Evolutionary conservation across 2,888 invertebrate species (phyloP), one percentile per base, ranked within the genome.

Genomic region (Erannis defoliaria): DNA sequence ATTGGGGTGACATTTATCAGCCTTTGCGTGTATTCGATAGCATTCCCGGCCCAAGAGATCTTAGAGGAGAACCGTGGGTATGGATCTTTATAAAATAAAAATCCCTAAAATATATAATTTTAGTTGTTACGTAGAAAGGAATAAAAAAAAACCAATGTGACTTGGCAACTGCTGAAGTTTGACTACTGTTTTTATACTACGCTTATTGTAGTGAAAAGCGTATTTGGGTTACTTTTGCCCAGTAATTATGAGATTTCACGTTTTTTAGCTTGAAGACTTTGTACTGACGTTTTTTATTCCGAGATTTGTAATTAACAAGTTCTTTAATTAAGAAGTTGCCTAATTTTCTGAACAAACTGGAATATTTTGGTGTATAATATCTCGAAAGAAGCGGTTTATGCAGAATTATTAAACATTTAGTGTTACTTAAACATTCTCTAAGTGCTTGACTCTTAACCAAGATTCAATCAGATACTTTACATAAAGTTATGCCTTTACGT

Each of bases 261-360:
- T 42, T 59, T 58, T 63, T 58, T 26, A 48, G 55, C 58, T 40
- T 38, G 48, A 18, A 31, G 21, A 51, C 55, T 23, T 54, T 10
- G 35, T 21, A 23, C 21, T 43, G 31, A 38, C 43, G 49, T 55
- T 55, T 55, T 38, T 21, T 18, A 38, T 51, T 40, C 29, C 18
- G 50, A 45, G 42, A 48, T 61, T 55, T 57, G 54, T 62, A 62
- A 67, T 62, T 67, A 64, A 29, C 48, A 55, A 57, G 50, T 46
- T 50, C 51, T 57, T 55, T 67, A 63, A 67, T 62, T 64, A 64
- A 58, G 55, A 51, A 53, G 42, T 55, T 58, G 45, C 23, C 43
- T 46, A 54, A 55, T 59, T 56, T 54, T 43, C n/a, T 18, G 21
- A 14, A 9, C 26, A 26, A 33, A 14, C 26, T 57, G 31, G 16